Base-by-base conservation (phyloP, 2,888 invertebrate genomes). In the Julus scandinavius region DNA sequence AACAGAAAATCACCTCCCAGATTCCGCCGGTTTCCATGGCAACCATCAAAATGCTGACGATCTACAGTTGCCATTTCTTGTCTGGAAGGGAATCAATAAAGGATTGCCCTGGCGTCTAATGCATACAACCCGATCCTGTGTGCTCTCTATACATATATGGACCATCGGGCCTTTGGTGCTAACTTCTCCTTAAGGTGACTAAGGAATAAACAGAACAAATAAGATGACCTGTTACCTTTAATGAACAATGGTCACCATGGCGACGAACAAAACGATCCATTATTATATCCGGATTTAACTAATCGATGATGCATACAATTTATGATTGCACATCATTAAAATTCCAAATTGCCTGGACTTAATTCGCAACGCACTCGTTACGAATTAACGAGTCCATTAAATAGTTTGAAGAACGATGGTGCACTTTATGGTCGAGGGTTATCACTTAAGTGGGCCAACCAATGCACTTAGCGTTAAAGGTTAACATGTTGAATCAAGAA, bases 11-110 rank as follows among this genome's bases (percentile, higher is more conserved):
- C 72, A 72, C 29, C 72, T 72, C 72, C 29, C 72, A 72, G 72
- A 72, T 29, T 72, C 72, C 63, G 20, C 63, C 29, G 29, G 72
- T 72, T 72, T 1, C 72, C 72, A 72, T 72, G 72, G 72, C 72
- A 29, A 72, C 72, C 72, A 72, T 72, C 72, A 72, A 29, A 72
- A 72, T 72, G 72, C 72, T 72, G 72, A 72, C 72, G 72, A 72
- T 72, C 72, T 72, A 72, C 72, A 72, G 9, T 72, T 72, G 72
- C 72, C 72, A 72, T 72, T 72, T 7, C 72, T 72, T 72, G 72
- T 72, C 72, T 72, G 72, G 72, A 9, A 72, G 29, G 72, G 72
- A 72, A 72, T 72, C 72, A 72, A 72, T 72, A 72, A 72, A 72
- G 72, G 72, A 72, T 72, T 72, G 29, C 63, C 63, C n/a, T 3